Evolutionary conservation across 1,140 invertebrate genomes (phyloP), one percentile per base, ranked within the genome.

Genomic region (Babylonia areolata): DNA sequence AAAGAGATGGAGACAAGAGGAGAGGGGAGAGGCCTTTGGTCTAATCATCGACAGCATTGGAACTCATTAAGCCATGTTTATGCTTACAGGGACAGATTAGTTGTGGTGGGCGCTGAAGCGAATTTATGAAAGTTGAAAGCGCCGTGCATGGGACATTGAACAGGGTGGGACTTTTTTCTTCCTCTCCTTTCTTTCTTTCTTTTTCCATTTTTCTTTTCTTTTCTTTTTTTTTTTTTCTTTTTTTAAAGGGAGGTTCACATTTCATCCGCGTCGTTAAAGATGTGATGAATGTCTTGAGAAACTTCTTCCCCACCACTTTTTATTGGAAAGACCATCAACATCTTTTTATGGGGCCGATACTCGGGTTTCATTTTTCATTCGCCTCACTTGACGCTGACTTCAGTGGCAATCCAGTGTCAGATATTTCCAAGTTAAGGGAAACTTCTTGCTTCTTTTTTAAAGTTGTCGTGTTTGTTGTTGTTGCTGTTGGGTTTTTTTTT

Each of bases 201-300:
- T 3, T 23, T 23, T 23, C 58, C 28, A 23, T 28, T 64, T 64
- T 28, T 64, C 23, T 23, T 15, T 23, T 23, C 58, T 23, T 5
- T 23, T 6, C 28, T 64, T 64, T n/a, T 64, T 64, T 64, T 64
- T 28, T 28, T 64, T 64, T 64, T 64, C 28, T 64, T 64, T 64
- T 64, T 64, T 64, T 64, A 64, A 64, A 64, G 58, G 58, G 28
- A n/a, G 58, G 15, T 28, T 64, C 58, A n/a, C 58, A 64, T 64
- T 64, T 64, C 58, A 64, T 64, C 58, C 58, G 58, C 58, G 58
- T 64, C 58, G 58, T 64, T 64, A 64, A 64, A 64, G 58, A 64
- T 64, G 58, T 64, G 58, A 64, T 64, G 58, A 64, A 64, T 64
- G 58, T 64, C 58, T 64, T 64, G 58, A 64, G 58, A 64, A 64